Evolutionary conservation across 2,888 invertebrate genomes (phyloP).

Genomic region (Rhagium mordax): DNA sequence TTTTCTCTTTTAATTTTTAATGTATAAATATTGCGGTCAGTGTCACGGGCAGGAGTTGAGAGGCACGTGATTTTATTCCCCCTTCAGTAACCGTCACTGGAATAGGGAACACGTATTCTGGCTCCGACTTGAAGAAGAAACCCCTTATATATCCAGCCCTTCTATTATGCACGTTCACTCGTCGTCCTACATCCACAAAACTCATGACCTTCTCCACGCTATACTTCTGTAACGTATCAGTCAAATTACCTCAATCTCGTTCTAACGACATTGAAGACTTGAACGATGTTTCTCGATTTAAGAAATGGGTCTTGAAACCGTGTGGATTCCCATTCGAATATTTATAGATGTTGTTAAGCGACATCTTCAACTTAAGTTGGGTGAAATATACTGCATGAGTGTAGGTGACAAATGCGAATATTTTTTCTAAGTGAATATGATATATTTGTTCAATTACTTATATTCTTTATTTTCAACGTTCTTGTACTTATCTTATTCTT

Average conservation of each 20-base stretch:
- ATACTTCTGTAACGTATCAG: constrained; percentile 2
- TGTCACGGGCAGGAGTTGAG: too few relatives aligned
- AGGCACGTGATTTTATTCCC: too few relatives aligned
- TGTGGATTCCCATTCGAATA: constrained; percentile 10
- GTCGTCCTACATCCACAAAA: not conserved
- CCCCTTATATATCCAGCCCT: not conserved
- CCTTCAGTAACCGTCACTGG: too few relatives aligned
- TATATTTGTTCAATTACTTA: too few relatives aligned
- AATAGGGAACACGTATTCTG: too few relatives aligned
- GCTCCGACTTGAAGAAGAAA: too few relatives aligned
- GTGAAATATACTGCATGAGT: not conserved
- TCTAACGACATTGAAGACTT: constrained; percentile 20
- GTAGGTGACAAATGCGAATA: not conserved
- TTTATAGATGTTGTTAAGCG: constrained; percentile 16
- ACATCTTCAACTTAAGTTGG: not conserved
- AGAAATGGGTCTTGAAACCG: constrained; percentile 1
- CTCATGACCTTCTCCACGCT: not conserved
- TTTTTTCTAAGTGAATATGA: too few relatives aligned
- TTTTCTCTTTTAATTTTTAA: too few relatives aligned
- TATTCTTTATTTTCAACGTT: too few relatives aligned
- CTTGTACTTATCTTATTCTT: too few relatives aligned
- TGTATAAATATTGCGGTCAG: too few relatives aligned
- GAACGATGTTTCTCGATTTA: constrained; percentile 11
- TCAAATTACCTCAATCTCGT: constrained; percentile 17
- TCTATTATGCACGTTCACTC: not conserved